These are phyloP conservation scores for Ovis canadensis DNA, from an alignment of 2,113 vertebrate species.

Conservation along the genomic window DNA sequence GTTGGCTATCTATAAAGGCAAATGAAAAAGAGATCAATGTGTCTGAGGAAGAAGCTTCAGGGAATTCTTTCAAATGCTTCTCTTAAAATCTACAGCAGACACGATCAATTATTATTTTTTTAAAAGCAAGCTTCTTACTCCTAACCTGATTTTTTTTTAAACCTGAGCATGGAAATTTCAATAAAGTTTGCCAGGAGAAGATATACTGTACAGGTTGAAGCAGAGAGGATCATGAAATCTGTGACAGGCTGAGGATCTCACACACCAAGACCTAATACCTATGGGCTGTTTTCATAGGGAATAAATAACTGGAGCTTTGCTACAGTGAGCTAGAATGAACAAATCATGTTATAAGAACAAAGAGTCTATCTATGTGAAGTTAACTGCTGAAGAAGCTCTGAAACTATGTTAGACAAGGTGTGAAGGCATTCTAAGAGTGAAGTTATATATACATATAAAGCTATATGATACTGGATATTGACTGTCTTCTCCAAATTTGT, in stretches of 20 bases:
- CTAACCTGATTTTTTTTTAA: conserved; percentile 49
- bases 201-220: conserved; percentile 57
- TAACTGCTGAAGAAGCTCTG: neutral
- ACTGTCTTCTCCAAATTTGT: neutral
- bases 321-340: conserved; percentile 41
- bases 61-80: conserved; percentile 56
- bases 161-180: conserved; percentile 45
- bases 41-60: neutral
- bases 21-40: neutral
- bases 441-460: neutral
- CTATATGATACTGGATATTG: neutral
- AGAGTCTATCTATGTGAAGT: neutral
- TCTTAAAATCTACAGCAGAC: conserved; percentile 54
- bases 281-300: conserved; percentile 33
- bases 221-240: conserved; percentile 59
- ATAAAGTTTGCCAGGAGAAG: conserved; percentile 48
- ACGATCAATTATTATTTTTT: conserved; percentile 56
- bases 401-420: neutral
- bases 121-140: conserved; percentile 50
- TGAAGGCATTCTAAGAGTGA: neutral
- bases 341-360: conserved; percentile 31
- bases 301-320: conserved; percentile 48
- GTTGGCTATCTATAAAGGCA: neutral
- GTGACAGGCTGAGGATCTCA: conserved; percentile 61
- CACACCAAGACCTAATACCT: conserved; percentile 55